Conservation (phyloP, 2,888 invertebrate species). For the Pollenia amentaria region DNA sequence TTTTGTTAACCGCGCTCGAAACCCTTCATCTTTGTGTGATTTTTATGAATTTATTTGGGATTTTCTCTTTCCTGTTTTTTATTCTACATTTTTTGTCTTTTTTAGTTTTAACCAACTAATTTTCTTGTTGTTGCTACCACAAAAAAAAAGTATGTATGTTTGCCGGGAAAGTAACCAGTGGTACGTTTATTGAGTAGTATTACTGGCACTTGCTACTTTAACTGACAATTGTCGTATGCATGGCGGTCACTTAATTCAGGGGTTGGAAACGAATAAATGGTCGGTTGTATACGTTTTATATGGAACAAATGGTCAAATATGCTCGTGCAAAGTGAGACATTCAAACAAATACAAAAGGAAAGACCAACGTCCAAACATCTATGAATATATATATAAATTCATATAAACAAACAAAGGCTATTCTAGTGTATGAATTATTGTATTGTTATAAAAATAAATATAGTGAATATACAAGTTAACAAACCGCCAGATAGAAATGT, state of each 20-base stretch:
- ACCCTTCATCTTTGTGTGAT: conserved; percentile 15
- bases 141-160: neutral
- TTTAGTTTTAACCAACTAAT: conserved; percentile 10
- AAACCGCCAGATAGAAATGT: neutral
- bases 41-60: conserved; percentile 2
- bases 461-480: neutral
- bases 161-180: neutral
- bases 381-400: neutral
- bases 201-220: conserved; percentile 43
- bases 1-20: conserved; percentile 30
- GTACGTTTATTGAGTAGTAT: conserved; percentile 7
- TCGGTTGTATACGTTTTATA: conserved; percentile 27
- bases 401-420: conserved; percentile 2
- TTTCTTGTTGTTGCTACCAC: conserved; percentile 26
- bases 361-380: neutral
- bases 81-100: neutral
- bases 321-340: conserved; percentile 58
- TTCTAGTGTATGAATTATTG: conserved; percentile 26
- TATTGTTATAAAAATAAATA: conserved; percentile 20
- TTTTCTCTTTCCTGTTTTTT: neutral
- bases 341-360: neutral
- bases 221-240: conserved; percentile 36
- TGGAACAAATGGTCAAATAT: conserved; percentile 52
- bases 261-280: conserved; percentile 30
- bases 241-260: conserved; percentile 24